Evolutionary conservation across 2,888 invertebrate species (phyloP), one percentile per base, ranked within the genome.

Genomic region (Parthenolecanium corni): DNA sequence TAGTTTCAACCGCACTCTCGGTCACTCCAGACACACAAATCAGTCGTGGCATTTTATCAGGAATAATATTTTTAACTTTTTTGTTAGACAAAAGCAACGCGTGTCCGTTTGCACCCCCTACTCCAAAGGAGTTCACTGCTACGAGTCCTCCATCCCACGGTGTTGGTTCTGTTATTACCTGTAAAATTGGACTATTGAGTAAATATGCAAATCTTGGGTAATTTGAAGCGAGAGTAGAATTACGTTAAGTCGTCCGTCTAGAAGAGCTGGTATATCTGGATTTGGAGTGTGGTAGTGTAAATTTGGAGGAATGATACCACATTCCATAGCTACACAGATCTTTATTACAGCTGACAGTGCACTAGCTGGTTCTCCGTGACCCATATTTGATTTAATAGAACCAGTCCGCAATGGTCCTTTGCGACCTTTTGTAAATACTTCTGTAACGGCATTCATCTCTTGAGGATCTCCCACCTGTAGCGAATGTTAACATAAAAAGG

Each of bases 311-410:
- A 98, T 87, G 38, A 84, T 74, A 38, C 90, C 89, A 62, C 81
- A 76, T 76, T 97, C 93, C 90, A 97, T 95, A n/a, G 95, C 89
- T 64, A 97, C 82, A 24, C 96, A 74, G 57, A 93, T 80, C 75
- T 96, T 96, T 11, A 91, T 90, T 67, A 96, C 77, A 1, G 93
- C 86, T 71, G 92, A 90, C 24, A 96, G 77, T 18, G 93, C 94
- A 46, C 90, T 89, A 1, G 88, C 88, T 1, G 95, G 91, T 76
- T 98, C 97, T 3, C 95, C 86, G 74, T 98, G 97, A 1, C 97
- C 97, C 93, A 97, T 95, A 76, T 97, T 98, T 16, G 94, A 94
- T 74, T 98, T 98, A 0, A 96, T 90, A 0, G 96, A 95, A 16
- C 97, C 97, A 70, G 98, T 83, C 42, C 94, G 75, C 52, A 98